These are phyloP conservation scores for Nebria brevicollis DNA, from an alignment of 2,888 invertebrate species.

Conservation along the genomic window DNA sequence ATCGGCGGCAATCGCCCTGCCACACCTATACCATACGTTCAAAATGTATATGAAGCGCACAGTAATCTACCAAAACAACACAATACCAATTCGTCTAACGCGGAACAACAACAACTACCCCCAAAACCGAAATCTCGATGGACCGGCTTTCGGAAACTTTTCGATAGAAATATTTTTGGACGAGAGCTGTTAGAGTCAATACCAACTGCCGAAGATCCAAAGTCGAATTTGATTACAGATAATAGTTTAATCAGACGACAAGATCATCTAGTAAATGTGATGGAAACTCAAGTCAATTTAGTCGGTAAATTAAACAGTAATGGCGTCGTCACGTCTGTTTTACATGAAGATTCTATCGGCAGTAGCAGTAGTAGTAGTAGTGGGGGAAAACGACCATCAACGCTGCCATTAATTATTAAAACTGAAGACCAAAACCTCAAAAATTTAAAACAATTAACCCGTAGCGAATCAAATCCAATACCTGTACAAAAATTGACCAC, in stretches of 20 bases:
- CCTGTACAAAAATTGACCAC: constrained; percentile 43
- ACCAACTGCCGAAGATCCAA: constrained; percentile 46
- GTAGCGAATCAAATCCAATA: constrained; percentile 47
- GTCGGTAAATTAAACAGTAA: constrained; percentile 63
- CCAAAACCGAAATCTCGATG: constrained; percentile 62
- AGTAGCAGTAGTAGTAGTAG: constrained; percentile 52
- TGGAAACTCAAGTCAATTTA: constrained; percentile 70
- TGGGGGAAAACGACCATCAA: constrained; percentile 61
- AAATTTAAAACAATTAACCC: constrained; percentile 35
- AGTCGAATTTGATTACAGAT: constrained; percentile 51
- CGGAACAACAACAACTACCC: constrained; percentile 49
- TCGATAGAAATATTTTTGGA: constrained; percentile 55
- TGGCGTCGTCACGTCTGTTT: constrained; percentile 64
- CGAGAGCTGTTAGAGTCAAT: constrained; percentile 49
- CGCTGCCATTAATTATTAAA: constrained; percentile 60
- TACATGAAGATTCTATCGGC: constrained; percentile 52
- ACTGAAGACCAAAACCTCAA: constrained; percentile 50
- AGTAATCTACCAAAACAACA: constrained; percentile 59
- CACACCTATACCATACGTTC: constrained; percentile 76
- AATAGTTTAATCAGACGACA: constrained; percentile 58
- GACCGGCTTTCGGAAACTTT: constrained; percentile 65
- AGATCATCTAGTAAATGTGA: constrained; percentile 50
- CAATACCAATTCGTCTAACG: constrained; percentile 57
- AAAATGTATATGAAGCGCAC: constrained; percentile 69
- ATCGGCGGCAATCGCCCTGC: constrained; percentile 63